These are phyloP conservation scores for Crematogaster levior DNA, from an alignment of 2,888 invertebrate genomes.

Conservation along the genomic window DNA sequence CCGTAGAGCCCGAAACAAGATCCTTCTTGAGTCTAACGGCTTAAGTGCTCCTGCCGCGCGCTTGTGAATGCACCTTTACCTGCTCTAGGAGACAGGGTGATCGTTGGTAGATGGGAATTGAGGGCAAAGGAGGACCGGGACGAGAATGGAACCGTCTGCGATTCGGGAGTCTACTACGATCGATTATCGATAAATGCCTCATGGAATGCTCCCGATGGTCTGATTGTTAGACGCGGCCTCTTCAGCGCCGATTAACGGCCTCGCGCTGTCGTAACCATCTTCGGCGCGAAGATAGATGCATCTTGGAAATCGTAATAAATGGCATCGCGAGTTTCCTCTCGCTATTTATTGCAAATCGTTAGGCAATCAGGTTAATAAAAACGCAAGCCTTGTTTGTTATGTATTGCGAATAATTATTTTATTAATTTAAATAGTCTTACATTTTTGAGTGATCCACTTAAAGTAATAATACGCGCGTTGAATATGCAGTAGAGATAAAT, in stretches of 20 bases:
- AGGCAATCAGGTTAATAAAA: constrained; percentile 28
- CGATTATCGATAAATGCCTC: constrained; percentile 75
- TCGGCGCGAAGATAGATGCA: constrained; percentile 48
- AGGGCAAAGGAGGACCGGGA: constrained; percentile 1
- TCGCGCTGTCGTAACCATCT: constrained; percentile 50
- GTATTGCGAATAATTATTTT: neutral
- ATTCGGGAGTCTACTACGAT: constrained; percentile 60
- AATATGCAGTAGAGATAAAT: neutral
- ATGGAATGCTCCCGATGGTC: constrained; percentile 67
- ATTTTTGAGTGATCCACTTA: neutral
- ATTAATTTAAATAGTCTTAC: neutral
- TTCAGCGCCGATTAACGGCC: constrained; percentile 48
- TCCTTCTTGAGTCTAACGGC: constrained; percentile 56
- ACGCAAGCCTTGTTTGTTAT: constrained; percentile 14
- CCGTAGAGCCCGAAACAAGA: constrained; percentile 61
- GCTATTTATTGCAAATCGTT: constrained; percentile 22
- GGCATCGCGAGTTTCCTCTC: constrained; percentile 13
- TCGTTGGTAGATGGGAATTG: neutral
- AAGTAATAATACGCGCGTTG: neutral
- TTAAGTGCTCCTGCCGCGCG: neutral
- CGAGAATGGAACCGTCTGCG: constrained; percentile 57
- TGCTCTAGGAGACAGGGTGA: neutral
- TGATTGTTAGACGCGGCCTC: constrained; percentile 70
- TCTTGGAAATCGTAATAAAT: constrained; percentile 47
- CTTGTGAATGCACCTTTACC: constrained; percentile 49